Conservation (phyloP, 1,140 invertebrate genomes). For the Spodoptera frugiperda region DNA sequence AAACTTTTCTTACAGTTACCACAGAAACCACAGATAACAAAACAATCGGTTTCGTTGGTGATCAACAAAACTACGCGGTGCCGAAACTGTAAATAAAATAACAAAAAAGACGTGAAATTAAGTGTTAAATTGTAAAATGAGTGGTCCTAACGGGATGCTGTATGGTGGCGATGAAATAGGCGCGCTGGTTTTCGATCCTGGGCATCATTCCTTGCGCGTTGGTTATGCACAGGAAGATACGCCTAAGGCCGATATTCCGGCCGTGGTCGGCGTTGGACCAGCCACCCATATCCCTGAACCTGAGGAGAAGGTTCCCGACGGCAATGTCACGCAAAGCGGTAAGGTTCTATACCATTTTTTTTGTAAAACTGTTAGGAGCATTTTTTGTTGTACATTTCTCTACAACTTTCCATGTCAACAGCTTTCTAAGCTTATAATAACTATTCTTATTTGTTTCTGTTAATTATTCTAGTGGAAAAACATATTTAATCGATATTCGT, state of each 20-base stretch:
- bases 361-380: neutral
- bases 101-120: neutral
- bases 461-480: no score
- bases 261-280: conserved; percentile 92
- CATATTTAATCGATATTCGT: no score
- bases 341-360: conserved; percentile 52
- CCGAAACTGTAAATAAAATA: conserved; percentile 15
- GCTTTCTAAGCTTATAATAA: no score
- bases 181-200: conserved; percentile 98
- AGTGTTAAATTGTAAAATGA: conserved; percentile 60
- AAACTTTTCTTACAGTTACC: no score
- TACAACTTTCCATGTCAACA: no score
- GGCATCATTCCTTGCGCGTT: conserved; percentile 88
- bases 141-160: conserved; percentile 89
- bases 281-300: conserved; percentile 86
- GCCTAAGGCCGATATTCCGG: conserved; percentile 96
- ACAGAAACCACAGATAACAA: conserved; percentile 4
- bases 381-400: neutral
- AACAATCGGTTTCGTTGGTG: neutral
- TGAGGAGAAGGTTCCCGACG: conserved; percentile 88
- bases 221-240: conserved; percentile 97
- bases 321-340: conserved; percentile 86
- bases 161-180: conserved; percentile 98
- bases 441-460: no score
- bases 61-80: conserved; percentile 16